Base-by-base conservation (phyloP, 2,888 invertebrate species). In the Artemia sp. region DNA sequence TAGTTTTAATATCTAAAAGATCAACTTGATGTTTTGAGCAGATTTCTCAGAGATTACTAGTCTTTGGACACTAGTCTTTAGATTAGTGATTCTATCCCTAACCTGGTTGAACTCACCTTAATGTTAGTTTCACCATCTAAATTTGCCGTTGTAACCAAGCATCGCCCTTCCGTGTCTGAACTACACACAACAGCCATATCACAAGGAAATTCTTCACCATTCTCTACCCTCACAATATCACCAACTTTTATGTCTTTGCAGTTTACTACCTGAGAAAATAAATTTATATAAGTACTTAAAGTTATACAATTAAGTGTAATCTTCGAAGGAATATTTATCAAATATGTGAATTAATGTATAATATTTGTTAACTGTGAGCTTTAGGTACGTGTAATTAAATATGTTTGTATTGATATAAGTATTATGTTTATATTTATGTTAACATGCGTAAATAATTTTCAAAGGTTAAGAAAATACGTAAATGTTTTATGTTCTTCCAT, bases 131-230 rank as follows among this genome's bases (percentile, higher is more conserved):
- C 89, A 0, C 91, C 91, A 75, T 91, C 91, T 67, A 91, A 81
- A 78, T 91, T 91, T n/a, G 90, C 88, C 0, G 91, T 91, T 51
- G 88, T 90, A 67, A 91, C 83, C 77, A 83, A 87, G 76, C 90
- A 90, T 74, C 84, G 84, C 0, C 86, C 86, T 71, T 83, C 83
- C 2, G 81, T 80, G 72, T 88, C 85, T 2, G 85, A 84, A 0
- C 86, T 85, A 50, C 86, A 84, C 1, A 92, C 77, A 72, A 91
- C 77, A 9, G 90, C 83, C 73, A 91, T 76, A 79, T 92, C 92
- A 72, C 90, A 90, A 0, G 91, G 91, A 11, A 92, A 86, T 75
- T 87, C 87, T 71, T 85, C 83, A 67, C 90, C 87, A 0, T 84
- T 79, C 58, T 82, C 80, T 12, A 91, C 85, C 64, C 85, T 80